phyloP scores from a whole-genome alignment of 2,797 vertebrate genomes.

The Enteromius treurensis region DNA sequence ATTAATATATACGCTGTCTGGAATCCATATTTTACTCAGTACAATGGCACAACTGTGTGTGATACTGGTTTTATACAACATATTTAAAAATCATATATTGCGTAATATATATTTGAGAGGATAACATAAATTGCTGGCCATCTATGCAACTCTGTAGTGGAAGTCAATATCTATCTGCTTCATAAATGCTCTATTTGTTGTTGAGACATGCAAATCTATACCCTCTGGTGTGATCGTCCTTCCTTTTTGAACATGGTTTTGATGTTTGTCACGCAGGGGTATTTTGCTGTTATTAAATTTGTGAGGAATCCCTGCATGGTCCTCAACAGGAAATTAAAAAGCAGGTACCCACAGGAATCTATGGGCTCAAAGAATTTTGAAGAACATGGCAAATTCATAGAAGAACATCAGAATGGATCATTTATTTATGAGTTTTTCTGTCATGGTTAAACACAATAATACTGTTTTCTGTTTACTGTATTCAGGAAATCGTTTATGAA shows the following conservation, averaged over 20 bases:
- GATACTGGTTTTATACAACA: background rate
- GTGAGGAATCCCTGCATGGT: constrained; percentile 59
- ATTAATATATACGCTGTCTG: background rate
- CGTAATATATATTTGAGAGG: background rate
- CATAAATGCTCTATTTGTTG: constrained; percentile 23
- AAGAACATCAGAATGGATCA: constrained; percentile 37
- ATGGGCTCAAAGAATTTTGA: constrained; percentile 45
- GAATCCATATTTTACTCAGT: background rate
- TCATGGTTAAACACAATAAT: constrained; percentile 4
- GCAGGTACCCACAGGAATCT: constrained; percentile 52
- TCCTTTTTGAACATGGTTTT: constrained; percentile 53
- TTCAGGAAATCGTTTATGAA: background rate
- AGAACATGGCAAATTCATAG: constrained; percentile 17
- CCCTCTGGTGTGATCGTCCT: constrained; percentile 38
- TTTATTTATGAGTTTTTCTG: constrained; percentile 15
- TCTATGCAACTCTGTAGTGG: background rate
- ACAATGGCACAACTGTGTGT: background rate
- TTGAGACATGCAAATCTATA: constrained; percentile 24
- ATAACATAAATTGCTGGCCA: background rate
- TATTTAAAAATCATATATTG: background rate
- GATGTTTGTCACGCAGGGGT: constrained; percentile 56
- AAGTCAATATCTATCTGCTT: constrained; percentile 24
- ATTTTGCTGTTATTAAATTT: constrained; percentile 66
- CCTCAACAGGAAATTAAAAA: constrained; percentile 72
- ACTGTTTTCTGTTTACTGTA: background rate